phyloP scores from a whole-genome alignment of 35 echinoderm and acorn worm species.

The Strongylocentrotus purpuratus region DNA sequence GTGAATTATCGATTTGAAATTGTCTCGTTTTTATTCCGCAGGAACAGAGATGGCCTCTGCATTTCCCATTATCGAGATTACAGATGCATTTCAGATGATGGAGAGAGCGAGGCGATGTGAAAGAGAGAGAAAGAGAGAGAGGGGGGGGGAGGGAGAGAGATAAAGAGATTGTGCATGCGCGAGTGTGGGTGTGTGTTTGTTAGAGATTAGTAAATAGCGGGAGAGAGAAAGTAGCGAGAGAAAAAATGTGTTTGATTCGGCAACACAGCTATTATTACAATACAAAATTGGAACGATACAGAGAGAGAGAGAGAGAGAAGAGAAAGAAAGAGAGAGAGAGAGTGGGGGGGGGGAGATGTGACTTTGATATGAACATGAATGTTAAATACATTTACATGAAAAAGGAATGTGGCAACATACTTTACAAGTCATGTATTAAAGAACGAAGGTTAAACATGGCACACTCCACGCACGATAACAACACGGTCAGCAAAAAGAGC shows the following conservation, averaged over 20 bases:
- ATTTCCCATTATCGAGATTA: conserved; percentile 11
- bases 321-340: too few relatives aligned
- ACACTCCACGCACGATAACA: too few relatives aligned
- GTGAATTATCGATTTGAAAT: conserved; percentile 19
- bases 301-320: too few relatives aligned
- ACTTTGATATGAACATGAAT: background rate
- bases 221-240: background rate
- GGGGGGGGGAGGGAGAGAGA: background rate
- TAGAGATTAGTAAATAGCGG: background rate
- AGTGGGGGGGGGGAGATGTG: background rate
- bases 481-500: background rate
- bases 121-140: background rate
- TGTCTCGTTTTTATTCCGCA: background rate
- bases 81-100: background rate
- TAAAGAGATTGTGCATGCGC: background rate
- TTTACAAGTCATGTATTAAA: background rate
- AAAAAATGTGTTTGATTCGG: too few relatives aligned
- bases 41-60: background rate
- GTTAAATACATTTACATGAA: background rate
- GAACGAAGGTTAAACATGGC: too few relatives aligned
- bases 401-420: background rate
- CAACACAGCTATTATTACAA: too few relatives aligned
- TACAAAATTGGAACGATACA: too few relatives aligned
- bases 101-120: background rate
- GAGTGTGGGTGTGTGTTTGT: too few relatives aligned